Evolutionary conservation across 2,888 invertebrate species (phyloP).

Genomic region (Lasioglossum vierecki): DNA sequence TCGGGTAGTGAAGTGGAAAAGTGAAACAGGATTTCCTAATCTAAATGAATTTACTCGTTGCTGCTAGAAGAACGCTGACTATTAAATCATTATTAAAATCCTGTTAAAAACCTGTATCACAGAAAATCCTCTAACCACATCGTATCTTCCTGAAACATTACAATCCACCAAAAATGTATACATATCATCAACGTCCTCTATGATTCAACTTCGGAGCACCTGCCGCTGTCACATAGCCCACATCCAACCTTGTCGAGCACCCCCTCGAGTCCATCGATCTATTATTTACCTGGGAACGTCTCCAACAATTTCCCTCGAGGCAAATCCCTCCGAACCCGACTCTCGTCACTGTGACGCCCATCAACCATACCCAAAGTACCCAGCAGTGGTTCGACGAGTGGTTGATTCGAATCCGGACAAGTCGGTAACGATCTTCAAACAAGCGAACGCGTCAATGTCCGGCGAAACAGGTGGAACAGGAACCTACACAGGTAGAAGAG

Average conservation of each 20-base stretch:
- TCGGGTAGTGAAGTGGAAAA: neutral
- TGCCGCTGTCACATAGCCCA: neutral
- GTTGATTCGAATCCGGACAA: conserved; percentile 24
- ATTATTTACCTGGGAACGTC: conserved; percentile 12
- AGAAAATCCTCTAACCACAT: neutral
- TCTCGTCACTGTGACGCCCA: neutral
- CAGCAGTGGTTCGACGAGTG: conserved; percentile 11
- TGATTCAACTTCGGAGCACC: neutral
- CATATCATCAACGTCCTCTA: neutral
- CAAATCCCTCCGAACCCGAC: neutral
- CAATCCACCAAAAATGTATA: neutral
- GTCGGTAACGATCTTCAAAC: conserved; percentile 71
- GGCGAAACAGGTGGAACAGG: conserved; percentile 53
- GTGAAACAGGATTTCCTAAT: too few relatives aligned
- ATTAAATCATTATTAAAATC: too few relatives aligned
- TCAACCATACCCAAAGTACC: conserved; percentile 19
- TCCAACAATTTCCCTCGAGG: neutral
- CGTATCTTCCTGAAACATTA: neutral
- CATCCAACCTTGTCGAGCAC: neutral
- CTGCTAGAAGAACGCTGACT: too few relatives aligned
- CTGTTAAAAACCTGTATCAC: too few relatives aligned
- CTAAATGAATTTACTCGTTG: too few relatives aligned
- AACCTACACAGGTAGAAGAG: conserved; percentile 41
- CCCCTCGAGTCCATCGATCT: neutral
- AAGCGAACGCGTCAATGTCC: conserved; percentile 58